Conservation (phyloP, 2,113 vertebrate genomes). For the Chauna torquata region DNA sequence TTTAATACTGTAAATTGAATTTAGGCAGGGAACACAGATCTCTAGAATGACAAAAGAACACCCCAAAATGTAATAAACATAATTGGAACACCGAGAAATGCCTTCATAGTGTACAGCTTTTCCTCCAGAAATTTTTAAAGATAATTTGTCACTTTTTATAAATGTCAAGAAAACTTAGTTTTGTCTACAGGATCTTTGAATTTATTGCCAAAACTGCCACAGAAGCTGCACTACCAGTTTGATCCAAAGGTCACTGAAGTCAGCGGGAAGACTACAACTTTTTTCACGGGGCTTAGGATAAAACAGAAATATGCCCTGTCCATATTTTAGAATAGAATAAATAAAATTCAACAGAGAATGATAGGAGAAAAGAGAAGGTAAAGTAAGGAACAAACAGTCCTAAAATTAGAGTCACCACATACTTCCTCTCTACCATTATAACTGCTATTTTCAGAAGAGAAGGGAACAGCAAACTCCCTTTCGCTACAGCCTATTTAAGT, state of each 20-base stretch:
- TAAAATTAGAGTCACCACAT: neutral
- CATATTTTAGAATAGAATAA: neutral
- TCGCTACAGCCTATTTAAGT: neutral
- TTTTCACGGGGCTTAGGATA: neutral
- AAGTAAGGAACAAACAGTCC: neutral
- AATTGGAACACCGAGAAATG: neutral
- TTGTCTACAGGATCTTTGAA: neutral
- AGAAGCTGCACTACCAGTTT: neutral
- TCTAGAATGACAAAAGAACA: neutral
- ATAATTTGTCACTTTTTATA: conserved; percentile 18
- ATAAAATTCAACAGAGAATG: neutral
- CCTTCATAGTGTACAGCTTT: neutral
- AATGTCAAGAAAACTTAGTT: conserved; percentile 11
- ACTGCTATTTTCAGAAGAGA: neutral
- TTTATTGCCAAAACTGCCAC: neutral
- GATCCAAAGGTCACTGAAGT: conserved; percentile 40
- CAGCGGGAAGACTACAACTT: neutral
- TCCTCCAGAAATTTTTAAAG: neutral
- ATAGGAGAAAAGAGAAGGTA: neutral
- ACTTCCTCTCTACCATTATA: neutral
- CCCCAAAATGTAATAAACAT: neutral
- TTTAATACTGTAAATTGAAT: neutral
- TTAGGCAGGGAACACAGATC: neutral
- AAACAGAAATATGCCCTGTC: neutral
- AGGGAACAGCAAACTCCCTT: neutral